Percentiles rank a stretch among this genome's conserved stretches.
These are phyloP conservation scores for Potamilus streckersoni DNA, from an alignment of 1,140 invertebrate species.

Conservation along the genomic window DNA sequence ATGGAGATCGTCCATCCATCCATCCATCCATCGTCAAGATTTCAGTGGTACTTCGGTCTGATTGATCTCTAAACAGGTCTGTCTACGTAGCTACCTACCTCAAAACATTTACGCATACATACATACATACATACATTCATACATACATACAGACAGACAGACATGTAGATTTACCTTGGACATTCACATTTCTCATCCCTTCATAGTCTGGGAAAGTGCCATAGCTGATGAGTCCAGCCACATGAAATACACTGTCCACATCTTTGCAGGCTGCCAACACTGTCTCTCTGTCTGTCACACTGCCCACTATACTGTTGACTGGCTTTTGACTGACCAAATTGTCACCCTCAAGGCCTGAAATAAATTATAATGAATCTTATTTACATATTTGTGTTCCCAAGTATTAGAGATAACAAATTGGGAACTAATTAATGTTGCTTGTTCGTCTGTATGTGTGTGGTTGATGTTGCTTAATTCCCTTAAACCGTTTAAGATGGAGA, in stretches of 20 bases:
- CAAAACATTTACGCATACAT: not conserved
- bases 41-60: too few species aligned
- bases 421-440: too few species aligned
- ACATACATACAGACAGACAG: not conserved
- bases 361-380: too few species aligned
- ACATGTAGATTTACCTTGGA: slow-evolving; percentile 68
- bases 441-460: too few species aligned
- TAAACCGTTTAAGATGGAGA: too few species aligned
- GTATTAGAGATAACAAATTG: too few species aligned
- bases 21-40: not conserved
- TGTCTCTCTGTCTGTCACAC: slow-evolving; percentile 67
- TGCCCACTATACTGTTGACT: slow-evolving; percentile 32
- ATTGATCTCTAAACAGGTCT: not conserved
- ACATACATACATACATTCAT: not conserved
- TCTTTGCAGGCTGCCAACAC: slow-evolving; percentile 65
- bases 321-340: slow-evolving; percentile 7
- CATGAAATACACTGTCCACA: slow-evolving; percentile 75
- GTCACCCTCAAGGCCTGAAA: slow-evolving; percentile 28
- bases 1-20: not conserved
- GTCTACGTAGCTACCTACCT: not conserved
- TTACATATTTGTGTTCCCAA: too few species aligned
- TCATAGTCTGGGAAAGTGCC: slow-evolving; percentile 72
- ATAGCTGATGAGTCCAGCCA: slow-evolving; percentile 74
- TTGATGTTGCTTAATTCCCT: too few species aligned
- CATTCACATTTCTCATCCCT: slow-evolving; percentile 73